These are phyloP conservation scores for Pseudeuparius sepicola DNA, from an alignment of 2,888 invertebrate genomes.

Conservation along the genomic window DNA sequence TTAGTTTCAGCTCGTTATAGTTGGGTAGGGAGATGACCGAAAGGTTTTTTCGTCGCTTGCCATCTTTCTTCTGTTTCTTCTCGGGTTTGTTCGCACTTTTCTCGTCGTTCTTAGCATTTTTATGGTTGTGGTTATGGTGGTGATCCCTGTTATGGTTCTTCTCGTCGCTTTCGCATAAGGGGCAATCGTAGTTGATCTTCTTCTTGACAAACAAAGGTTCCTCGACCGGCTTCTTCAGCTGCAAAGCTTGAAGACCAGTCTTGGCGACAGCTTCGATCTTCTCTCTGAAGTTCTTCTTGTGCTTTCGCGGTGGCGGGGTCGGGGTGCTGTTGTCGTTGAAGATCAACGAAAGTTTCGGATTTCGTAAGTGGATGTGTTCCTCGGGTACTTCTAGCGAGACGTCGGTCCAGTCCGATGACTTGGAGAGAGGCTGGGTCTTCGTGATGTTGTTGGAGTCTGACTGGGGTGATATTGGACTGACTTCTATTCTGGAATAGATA, in stretches of 20 bases:
- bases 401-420: constrained; percentile 44
- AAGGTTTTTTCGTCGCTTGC: constrained; percentile 39
- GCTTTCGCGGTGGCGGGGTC: constrained; percentile 37
- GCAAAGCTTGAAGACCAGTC: constrained; percentile 31
- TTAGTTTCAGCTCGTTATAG: constrained; percentile 41
- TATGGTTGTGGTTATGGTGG: constrained; percentile 26
- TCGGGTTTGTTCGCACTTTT: constrained; percentile 20
- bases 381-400: constrained; percentile 44
- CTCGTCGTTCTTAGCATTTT: constrained; percentile 16
- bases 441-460: constrained; percentile 18
- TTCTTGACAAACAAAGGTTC: constrained; percentile 37
- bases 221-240: constrained; percentile 26
- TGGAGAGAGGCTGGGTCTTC: constrained; percentile 27
- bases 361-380: constrained; percentile 34
- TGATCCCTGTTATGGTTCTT: constrained; percentile 29
- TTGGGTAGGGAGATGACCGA: constrained; percentile 46
- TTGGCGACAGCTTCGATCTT: constrained; percentile 36
- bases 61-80: constrained; percentile 24
- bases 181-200: constrained; percentile 36
- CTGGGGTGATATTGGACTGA: constrained; percentile 18
- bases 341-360: constrained; percentile 33
- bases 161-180: constrained; percentile 33
- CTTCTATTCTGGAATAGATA: constrained; percentile 26
- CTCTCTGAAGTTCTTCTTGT: constrained; percentile 33
- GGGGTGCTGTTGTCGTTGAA: constrained; percentile 36